Percentiles rank a stretch among this genome's conserved stretches.
Conservation (phyloP, 2,888 invertebrate genomes). For the Epinotia nisella region DNA sequence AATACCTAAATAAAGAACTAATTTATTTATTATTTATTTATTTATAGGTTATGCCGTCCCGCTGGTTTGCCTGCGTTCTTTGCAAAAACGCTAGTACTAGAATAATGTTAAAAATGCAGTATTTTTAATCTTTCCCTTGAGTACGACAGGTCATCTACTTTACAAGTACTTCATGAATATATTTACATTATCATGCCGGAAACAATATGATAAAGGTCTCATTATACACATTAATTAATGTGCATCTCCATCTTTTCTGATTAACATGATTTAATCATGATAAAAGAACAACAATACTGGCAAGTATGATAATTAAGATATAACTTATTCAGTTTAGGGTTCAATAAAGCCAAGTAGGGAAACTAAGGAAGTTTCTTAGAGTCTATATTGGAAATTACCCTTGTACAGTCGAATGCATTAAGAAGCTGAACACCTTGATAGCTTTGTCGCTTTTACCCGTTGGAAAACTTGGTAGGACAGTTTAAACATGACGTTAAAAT, state of each 20-base stretch:
- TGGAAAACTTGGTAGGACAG: no score
- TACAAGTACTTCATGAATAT: not conserved
- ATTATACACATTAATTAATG: slow-evolving; percentile 7
- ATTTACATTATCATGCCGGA: not conserved
- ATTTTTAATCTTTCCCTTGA: not conserved
- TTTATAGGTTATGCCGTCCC: no score
- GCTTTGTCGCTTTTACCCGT: no score
- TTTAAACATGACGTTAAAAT: no score
- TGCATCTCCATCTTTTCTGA: not conserved
- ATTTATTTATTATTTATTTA: no score
- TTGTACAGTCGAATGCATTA: no score
- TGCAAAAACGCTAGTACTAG: not conserved
- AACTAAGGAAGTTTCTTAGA: not conserved
- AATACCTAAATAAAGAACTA: no score
- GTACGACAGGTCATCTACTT: not conserved
- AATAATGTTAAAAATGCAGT: not conserved
- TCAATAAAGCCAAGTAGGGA: not conserved
- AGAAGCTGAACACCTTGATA: not conserved
- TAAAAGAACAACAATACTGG: not conserved
- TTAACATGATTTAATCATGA: slow-evolving; percentile 1
- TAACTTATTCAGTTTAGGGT: slow-evolving; percentile 3
- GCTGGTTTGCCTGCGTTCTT: no score
- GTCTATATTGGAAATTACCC: not conserved
- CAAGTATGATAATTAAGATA: not conserved
- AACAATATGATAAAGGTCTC: slow-evolving; percentile 1